Conservation (phyloP, 2,113 vertebrate species). For the Istiophorus platypterus region DNA sequence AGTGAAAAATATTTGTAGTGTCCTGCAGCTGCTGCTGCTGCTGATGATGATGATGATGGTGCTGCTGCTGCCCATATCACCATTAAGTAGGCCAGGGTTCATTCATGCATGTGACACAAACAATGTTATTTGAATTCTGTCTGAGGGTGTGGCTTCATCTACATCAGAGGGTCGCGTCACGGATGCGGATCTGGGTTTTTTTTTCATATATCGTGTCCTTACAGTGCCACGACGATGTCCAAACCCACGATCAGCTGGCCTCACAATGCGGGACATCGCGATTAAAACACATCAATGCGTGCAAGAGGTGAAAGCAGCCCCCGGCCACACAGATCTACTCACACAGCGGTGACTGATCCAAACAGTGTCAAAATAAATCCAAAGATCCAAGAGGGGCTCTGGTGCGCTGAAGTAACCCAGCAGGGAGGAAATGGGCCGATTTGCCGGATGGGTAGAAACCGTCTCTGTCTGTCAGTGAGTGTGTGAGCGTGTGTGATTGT, state of each 20-base stretch:
- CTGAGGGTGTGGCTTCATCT: conserved; percentile 68
- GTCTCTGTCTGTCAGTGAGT: not conserved
- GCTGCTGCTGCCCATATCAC: not conserved
- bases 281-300: conserved; percentile 10
- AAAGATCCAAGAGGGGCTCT: not conserved
- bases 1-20: not conserved
- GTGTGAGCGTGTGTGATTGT: not conserved
- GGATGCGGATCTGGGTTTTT: conserved; percentile 30
- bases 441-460: conserved; percentile 8
- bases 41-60: too few relatives aligned
- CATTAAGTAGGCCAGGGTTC: conserved; percentile 42
- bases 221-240: not conserved
- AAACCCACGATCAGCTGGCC: conserved; percentile 45
- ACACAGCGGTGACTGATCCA: conserved; percentile 29
- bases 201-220: conserved; percentile 31
- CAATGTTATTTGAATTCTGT: conserved; percentile 23
- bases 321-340: conserved; percentile 25
- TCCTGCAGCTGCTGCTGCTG: conserved; percentile 1
- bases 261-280: conserved; percentile 32
- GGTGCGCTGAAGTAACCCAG: not conserved
- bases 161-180: conserved; percentile 55
- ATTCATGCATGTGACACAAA: conserved; percentile 55
- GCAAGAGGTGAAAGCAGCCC: not conserved
- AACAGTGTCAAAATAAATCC: not conserved
- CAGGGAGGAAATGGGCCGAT: not conserved